Percentiles rank a stretch among this genome's conserved stretches.
Evolutionary conservation across 2,888 invertebrate species (phyloP).

Genomic region (Melipona beecheii): DNA sequence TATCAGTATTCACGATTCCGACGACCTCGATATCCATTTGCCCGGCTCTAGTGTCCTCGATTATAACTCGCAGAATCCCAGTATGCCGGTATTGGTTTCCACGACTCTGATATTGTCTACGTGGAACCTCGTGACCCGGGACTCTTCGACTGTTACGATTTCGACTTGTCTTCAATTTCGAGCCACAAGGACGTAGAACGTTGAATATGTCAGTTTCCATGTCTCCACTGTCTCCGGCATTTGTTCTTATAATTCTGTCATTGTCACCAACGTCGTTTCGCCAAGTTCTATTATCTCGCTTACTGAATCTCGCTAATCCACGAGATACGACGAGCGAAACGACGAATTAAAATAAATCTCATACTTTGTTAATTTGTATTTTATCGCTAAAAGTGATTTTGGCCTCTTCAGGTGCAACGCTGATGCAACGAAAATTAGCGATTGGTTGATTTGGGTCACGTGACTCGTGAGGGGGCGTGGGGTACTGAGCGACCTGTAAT

Average conservation of each 20-base stretch:
- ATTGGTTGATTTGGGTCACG: too few relatives aligned
- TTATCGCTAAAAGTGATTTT: too few relatives aligned
- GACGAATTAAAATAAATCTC: too few relatives aligned
- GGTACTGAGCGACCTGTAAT: too few relatives aligned
- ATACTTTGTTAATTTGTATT: too few relatives aligned
- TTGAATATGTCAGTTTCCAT: not conserved
- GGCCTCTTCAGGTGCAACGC: too few relatives aligned
- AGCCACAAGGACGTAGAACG: not conserved
- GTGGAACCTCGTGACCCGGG: not conserved
- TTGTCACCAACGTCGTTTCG: not conserved
- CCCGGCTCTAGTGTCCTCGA: not conserved
- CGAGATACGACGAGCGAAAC: not conserved
- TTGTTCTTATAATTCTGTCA: not conserved
- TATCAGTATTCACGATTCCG: not conserved
- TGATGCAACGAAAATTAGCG: too few relatives aligned
- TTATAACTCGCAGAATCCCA: not conserved
- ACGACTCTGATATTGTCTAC: conserved; percentile 15
- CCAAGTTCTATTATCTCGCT: not conserved
- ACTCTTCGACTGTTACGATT: not conserved
- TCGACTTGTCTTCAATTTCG: conserved; percentile 9
- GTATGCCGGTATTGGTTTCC: conserved; percentile 3
- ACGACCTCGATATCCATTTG: conserved; percentile 14
- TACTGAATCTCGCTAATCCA: not conserved
- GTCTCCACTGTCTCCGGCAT: not conserved
- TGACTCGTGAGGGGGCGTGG: too few relatives aligned